phyloP scores from a whole-genome alignment of 1,140 invertebrate species.

The Acromyrmex charruanus region DNA sequence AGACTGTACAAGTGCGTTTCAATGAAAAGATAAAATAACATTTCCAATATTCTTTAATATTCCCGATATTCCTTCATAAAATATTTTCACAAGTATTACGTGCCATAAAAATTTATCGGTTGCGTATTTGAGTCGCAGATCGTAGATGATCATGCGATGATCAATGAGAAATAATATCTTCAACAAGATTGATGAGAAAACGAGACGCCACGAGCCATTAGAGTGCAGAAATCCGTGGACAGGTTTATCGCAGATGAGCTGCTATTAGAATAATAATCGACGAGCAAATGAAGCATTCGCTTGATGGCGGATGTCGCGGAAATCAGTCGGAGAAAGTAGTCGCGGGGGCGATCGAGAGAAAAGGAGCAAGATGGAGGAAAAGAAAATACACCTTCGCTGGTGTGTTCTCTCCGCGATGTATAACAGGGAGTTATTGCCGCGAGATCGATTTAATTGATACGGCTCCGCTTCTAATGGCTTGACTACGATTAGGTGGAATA shows the following conservation, averaged over 20 bases:
- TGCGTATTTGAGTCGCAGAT: neutral
- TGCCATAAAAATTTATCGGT: neutral
- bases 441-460: slow-evolving; percentile 73
- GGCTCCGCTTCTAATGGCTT: slow-evolving; percentile 60
- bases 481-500: slow-evolving; percentile 66
- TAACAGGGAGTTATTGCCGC: slow-evolving; percentile 13
- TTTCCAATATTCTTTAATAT: slow-evolving; percentile 3
- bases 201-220: neutral
- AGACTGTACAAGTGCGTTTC: neutral
- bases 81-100: neutral
- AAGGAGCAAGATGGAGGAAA: neutral
- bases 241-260: slow-evolving; percentile 36
- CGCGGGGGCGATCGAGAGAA: neutral
- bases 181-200: neutral
- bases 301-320: neutral
- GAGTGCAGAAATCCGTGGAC: slow-evolving; percentile 19
- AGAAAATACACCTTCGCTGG: neutral
- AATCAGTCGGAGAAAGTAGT: slow-evolving; percentile 30
- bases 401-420: neutral
- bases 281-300: neutral
- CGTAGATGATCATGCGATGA: neutral
- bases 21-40: neutral
- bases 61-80: neutral
- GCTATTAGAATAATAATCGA: slow-evolving; percentile 55
- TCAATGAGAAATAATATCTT: neutral